Evolutionary conservation across 1,140 invertebrate genomes (phyloP).

Genomic region (Metaphire vulgaris): DNA sequence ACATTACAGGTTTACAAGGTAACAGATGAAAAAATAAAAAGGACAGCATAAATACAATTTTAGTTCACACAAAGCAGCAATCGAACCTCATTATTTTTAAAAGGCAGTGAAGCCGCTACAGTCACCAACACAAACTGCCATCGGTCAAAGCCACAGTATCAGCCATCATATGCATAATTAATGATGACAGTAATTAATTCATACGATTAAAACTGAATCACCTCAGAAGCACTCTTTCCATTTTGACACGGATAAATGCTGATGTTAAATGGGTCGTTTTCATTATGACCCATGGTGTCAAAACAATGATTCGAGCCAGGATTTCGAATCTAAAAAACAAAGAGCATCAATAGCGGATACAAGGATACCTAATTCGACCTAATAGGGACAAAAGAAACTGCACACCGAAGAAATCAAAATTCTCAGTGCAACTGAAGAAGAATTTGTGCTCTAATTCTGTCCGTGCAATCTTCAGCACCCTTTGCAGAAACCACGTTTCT

Average conservation of each 20-base stretch:
- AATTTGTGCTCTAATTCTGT: too few relatives aligned
- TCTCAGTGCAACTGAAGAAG: too few relatives aligned
- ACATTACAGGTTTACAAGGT: too few relatives aligned
- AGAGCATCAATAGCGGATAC: neutral
- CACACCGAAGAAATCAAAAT: too few relatives aligned
- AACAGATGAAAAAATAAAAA: too few relatives aligned
- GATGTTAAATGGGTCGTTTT: constrained; percentile 62
- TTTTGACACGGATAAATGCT: constrained; percentile 71
- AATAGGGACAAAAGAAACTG: neutral
- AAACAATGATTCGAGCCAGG: constrained; percentile 62
- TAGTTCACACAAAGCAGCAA: too few relatives aligned
- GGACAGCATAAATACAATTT: too few relatives aligned
- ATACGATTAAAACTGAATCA: constrained; percentile 35
- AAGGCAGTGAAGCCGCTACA: too few relatives aligned
- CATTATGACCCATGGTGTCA: constrained; percentile 69
- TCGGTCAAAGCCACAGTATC: neutral
- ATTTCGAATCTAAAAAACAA: constrained; percentile 50
- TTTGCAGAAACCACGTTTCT: too few relatives aligned
- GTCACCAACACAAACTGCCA: neutral
- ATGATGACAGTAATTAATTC: neutral
- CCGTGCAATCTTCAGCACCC: too few relatives aligned
- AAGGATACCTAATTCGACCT: too few relatives aligned
- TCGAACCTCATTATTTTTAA: too few relatives aligned
- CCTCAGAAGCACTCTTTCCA: constrained; percentile 59
- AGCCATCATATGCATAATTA: neutral